phyloP scores from a whole-genome alignment of 2,113 vertebrate species.

The Heliornis fulica region DNA sequence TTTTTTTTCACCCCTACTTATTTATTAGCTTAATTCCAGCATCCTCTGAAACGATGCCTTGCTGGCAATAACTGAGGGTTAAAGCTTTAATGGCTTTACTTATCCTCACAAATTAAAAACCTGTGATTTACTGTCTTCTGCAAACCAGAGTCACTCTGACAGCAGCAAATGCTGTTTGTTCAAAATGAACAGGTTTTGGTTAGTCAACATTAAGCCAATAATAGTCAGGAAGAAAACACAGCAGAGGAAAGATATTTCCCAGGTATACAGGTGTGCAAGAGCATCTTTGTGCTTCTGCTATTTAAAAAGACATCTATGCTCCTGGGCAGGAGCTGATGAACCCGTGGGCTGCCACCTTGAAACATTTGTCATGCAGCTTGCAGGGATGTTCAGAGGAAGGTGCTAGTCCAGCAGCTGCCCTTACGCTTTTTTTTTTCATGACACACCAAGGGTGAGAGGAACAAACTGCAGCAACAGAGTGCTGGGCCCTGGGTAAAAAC shows the following conservation, averaged over 20 bases:
- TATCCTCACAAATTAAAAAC: not conserved
- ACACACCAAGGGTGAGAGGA: not conserved
- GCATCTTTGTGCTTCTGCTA: not conserved
- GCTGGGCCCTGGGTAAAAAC: not conserved
- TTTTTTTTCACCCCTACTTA: not conserved
- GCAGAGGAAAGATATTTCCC: not conserved
- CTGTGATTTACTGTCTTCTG: not conserved
- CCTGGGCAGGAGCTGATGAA: not conserved
- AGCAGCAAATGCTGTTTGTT: not conserved
- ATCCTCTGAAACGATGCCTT: not conserved
- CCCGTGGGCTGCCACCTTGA: not conserved
- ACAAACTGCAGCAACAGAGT: not conserved
- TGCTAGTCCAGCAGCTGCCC: not conserved
- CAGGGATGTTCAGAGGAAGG: not conserved
- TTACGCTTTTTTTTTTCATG: not conserved
- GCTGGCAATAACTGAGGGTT: not conserved
- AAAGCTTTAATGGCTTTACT: not conserved
- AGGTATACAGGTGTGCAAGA: not conserved
- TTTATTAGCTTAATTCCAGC: slow-evolving; percentile 46
- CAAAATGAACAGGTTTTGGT: not conserved
- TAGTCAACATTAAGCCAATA: not conserved
- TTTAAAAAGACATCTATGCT: not conserved
- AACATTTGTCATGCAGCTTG: not conserved
- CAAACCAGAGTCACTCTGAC: not conserved
- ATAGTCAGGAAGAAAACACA: not conserved